These are phyloP conservation scores for Psittacula cyanocephala DNA, from an alignment of 2,113 vertebrate genomes.

Conservation along the genomic window DNA sequence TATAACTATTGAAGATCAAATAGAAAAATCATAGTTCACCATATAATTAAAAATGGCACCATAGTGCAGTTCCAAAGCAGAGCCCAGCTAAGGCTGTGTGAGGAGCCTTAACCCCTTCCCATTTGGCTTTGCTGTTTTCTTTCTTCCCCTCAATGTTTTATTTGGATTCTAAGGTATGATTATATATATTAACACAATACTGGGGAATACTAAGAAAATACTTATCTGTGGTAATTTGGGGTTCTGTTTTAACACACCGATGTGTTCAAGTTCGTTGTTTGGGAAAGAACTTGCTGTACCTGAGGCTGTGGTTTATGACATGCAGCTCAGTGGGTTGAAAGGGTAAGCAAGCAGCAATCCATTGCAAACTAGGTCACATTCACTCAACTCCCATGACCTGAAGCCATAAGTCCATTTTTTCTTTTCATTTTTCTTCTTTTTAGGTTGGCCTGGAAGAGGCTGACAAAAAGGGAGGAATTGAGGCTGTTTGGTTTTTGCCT, in stretches of 20 bases:
- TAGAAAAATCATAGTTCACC: background rate
- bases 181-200: background rate
- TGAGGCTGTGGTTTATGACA: background rate
- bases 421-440: background rate
- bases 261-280: rapidly evolving
- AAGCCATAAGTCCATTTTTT: background rate
- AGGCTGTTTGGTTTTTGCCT: background rate
- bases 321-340: background rate
- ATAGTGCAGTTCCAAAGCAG: background rate
- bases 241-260: background rate
- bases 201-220: background rate
- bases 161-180: background rate
- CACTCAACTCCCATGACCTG: background rate
- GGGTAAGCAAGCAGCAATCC: background rate
- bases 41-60: background rate
- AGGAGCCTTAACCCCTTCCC: background rate
- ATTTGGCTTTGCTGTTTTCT: background rate
- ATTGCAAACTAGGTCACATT: background rate
- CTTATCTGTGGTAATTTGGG: background rate
- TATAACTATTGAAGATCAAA: background rate
- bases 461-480: background rate
- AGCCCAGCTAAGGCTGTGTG: background rate
- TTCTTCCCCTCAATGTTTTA: background rate
- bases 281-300: background rate
- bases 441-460: background rate